Percentiles rank a stretch among this genome's conserved stretches.
phyloP scores from a whole-genome alignment of 2,888 invertebrate species.

The Coelogynopora nodosa region DNA sequence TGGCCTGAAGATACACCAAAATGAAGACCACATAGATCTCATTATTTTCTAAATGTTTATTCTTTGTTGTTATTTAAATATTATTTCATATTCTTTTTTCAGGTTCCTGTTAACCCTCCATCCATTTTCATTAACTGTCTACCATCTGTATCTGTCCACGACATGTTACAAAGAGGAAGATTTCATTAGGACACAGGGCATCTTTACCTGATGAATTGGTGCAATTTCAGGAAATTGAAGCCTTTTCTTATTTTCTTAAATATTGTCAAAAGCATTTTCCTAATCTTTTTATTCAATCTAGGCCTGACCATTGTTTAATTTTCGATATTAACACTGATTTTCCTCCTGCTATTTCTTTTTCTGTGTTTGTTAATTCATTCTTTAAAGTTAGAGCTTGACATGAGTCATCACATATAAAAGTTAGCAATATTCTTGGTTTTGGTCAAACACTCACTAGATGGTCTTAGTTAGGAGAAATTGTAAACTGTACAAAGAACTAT shows the following conservation, averaged over 20 bases:
- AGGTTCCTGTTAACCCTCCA: neutral
- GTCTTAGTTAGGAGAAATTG: neutral
- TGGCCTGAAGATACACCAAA: neutral
- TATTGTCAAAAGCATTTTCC: neutral
- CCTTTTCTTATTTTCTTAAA: neutral
- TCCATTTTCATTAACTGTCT: neutral
- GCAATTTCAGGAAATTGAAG: neutral
- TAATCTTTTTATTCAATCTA: neutral
- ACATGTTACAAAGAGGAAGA: neutral
- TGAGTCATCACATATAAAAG: neutral
- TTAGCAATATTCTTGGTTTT: slow-evolving; percentile 22
- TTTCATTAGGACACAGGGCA: neutral
- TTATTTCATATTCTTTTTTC: neutral
- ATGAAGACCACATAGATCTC: neutral
- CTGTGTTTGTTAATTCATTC: neutral
- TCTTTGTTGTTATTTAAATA: neutral
- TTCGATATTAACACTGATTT: neutral
- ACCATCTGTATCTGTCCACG: neutral
- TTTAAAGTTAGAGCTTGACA: neutral
- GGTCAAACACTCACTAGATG: neutral
- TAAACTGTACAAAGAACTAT: neutral
- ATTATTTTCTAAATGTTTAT: neutral
- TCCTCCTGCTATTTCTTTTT: neutral
- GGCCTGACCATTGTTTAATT: neutral
- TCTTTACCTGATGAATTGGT: neutral